A percentile compares a stretch with the other conserved stretches of the same genome.
phyloP scores from a whole-genome alignment of 1,140 invertebrate genomes.

The Lysiphlebus fabarum region DNA sequence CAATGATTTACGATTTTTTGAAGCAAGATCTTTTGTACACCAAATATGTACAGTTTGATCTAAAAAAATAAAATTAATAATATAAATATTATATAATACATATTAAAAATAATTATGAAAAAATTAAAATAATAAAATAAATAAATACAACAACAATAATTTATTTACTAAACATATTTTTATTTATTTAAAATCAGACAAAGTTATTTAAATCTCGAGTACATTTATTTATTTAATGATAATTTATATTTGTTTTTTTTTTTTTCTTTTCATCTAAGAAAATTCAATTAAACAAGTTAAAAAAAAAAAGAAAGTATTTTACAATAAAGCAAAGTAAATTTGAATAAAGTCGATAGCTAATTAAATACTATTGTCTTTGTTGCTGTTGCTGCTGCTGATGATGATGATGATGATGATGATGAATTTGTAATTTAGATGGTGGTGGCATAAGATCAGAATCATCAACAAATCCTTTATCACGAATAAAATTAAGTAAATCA shows the following conservation, averaged over 20 bases:
- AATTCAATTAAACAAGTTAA: too few relatives aligned
- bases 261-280: too few relatives aligned
- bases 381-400: background rate
- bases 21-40: constrained; percentile 70
- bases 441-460: constrained; percentile 67
- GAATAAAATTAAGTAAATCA: constrained; percentile 71
- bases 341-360: background rate
- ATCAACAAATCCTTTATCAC: constrained; percentile 59
- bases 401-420: background rate
- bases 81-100: background rate
- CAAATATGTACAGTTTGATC: constrained; percentile 82
- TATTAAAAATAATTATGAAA: background rate
- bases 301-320: too few relatives aligned
- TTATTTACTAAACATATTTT: too few relatives aligned
- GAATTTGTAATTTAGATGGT: constrained; percentile 50
- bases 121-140: background rate
- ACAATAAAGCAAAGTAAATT: too few relatives aligned
- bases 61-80: constrained; percentile 51
- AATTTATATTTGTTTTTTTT: background rate
- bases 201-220: constrained; percentile 18
- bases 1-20: constrained; percentile 71
- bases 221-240: constrained; percentile 4
- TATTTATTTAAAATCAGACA: too few relatives aligned
- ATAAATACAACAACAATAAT: background rate
- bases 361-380: background rate